Evolutionary conservation across 2,888 invertebrate species (phyloP), one percentile per base, ranked within the genome.

Genomic region (Xestia c-nigrum): DNA sequence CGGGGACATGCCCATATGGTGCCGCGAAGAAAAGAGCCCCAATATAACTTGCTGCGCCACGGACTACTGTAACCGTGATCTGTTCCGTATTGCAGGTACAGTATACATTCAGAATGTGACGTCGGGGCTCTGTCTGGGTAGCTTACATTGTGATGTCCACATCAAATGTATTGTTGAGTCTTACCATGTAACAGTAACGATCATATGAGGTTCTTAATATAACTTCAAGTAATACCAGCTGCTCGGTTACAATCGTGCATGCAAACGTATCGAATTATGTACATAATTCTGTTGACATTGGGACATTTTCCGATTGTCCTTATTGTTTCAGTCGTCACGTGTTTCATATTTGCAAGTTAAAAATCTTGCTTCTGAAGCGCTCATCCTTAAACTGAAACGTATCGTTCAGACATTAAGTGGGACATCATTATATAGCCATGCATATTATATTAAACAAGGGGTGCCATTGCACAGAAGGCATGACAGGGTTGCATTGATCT

Each of bases 31-130:
- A 80, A 94, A 94, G 87, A 90, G 90, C 74, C 91, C 92, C 83
- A 94, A 93, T 90, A 94, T 96, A 85, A 91, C 92, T 88, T 98
- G 98, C 97, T 98, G 98, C 96, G 94, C 97, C 90, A 96, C 97
- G 94, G 98, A 98, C 97, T 97, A 97, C 97, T 98, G 98, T 97
- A 98, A 98, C 92, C 93, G 92, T 91, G 89, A 91, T 91, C 87
- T 92, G 89, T 90, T 93, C 90, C 43, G 46, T 43, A 64, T 64
- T 64, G 87, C 93, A 95, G 96, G 96, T 96, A 96, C 92, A 93
- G 94, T 92, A 91, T 88, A 85, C 82, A 85, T 90, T 87, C 88
- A 90, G 91, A 92, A 93, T 94, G 94, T 94, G 93, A 89, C 92
- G 93, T 93, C 91, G 86, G 92, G 91, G 88, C 90, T 85, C 88